A percentile compares a stretch with the other conserved stretches of the same genome.
Conservation (phyloP, 2,888 invertebrate genomes). For the Aphidoletes aphidimyza region DNA sequence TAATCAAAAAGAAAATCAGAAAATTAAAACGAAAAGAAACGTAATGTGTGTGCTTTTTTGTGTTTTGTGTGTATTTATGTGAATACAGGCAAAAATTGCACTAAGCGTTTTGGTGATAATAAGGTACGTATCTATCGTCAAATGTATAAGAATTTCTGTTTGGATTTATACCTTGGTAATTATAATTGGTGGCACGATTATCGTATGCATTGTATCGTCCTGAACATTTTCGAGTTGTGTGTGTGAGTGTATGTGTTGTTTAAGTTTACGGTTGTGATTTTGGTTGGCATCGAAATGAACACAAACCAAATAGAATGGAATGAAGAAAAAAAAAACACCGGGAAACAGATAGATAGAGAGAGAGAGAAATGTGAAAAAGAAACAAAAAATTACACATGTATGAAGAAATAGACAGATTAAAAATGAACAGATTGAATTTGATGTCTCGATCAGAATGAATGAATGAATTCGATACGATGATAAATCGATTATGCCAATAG, state of each 20-base stretch:
- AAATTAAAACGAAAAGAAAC: slow-evolving; percentile 12
- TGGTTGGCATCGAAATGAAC: not conserved
- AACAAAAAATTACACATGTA: slow-evolving; percentile 34
- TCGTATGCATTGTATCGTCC: slow-evolving; percentile 55
- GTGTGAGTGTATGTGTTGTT: not conserved
- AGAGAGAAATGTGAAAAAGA: not conserved
- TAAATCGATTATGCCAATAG: no score
- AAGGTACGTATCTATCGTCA: slow-evolving; percentile 56
- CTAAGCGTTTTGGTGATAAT: slow-evolving; percentile 57
- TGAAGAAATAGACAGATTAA: not conserved
- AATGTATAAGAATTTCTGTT: slow-evolving; percentile 55
- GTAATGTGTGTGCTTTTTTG: not conserved
- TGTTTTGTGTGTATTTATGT: not conserved
- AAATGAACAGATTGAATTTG: not conserved
- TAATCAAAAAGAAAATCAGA: not conserved
- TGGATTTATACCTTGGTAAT: slow-evolving; percentile 25
- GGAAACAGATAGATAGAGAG: no score
- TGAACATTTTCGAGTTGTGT: not conserved
- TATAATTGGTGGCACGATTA: slow-evolving; percentile 54
- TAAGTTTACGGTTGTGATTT: slow-evolving; percentile 23
- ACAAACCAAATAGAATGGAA: not conserved
- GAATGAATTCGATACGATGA: no score
- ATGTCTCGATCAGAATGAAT: no score
- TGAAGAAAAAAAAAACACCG: no score
- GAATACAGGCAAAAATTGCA: not conserved